phyloP scores from a whole-genome alignment of 2,888 invertebrate genomes.

The Sycophila texana region DNA sequence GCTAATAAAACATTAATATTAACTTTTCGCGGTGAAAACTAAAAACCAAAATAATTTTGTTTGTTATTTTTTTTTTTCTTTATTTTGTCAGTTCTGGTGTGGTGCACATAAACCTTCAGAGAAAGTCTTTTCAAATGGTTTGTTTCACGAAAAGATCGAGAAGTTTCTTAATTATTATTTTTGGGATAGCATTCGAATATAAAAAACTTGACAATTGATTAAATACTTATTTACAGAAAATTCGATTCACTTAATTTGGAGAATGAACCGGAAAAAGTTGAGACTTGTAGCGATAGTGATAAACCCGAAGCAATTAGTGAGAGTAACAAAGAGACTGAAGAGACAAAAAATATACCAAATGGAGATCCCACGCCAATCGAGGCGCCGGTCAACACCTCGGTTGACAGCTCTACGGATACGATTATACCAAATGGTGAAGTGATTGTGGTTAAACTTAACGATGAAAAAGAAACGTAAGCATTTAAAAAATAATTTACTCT shows the following conservation, averaged over 20 bases:
- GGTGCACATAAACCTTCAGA: no score
- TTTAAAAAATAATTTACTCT: no score
- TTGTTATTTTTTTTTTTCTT: background rate
- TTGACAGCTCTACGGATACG: conserved; percentile 79
- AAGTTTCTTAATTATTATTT: no score
- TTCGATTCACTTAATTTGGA: conserved; percentile 71
- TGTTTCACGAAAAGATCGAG: no score
- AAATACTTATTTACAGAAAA: conserved; percentile 65
- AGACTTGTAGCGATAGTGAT: conserved; percentile 62
- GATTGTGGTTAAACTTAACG: conserved; percentile 58
- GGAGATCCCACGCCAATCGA: conserved; percentile 67
- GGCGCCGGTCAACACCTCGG: conserved; percentile 70
- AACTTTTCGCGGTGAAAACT: background rate
- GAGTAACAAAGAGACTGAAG: conserved; percentile 60
- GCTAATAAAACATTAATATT: background rate
- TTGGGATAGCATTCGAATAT: no score
- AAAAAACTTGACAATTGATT: background rate
- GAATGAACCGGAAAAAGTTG: conserved; percentile 66
- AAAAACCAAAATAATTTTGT: background rate
- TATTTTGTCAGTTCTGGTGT: no score
- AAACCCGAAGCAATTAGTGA: conserved; percentile 55
- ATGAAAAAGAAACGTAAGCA: conserved; percentile 68
- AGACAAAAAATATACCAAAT: conserved; percentile 63
- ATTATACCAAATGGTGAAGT: conserved; percentile 74
- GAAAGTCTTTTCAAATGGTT: no score